Evolutionary conservation across 1,140 invertebrate species (phyloP).

Genomic region (Drosophila yakuba): DNA sequence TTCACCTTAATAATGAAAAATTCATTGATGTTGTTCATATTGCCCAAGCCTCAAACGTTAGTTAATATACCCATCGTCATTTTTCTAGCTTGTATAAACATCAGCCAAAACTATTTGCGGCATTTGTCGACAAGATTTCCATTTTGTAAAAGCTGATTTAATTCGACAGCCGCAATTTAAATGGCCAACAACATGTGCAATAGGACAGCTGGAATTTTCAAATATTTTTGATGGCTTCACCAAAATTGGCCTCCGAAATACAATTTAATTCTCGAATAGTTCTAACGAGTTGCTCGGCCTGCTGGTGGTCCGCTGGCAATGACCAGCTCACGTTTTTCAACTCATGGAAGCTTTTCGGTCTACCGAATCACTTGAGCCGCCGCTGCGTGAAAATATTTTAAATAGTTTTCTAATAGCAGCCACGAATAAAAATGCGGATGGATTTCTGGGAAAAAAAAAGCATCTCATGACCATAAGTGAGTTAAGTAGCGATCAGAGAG

Average conservation of each 20-base stretch:
- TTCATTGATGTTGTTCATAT: background rate
- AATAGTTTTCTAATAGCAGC: slow-evolving; percentile 77
- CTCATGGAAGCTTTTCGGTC: slow-evolving; percentile 52
- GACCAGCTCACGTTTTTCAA: slow-evolving; percentile 71
- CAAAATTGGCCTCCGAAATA: slow-evolving; percentile 59
- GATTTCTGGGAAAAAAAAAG: slow-evolving; percentile 27
- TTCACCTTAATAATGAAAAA: background rate
- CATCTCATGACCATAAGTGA: slow-evolving; percentile 61
- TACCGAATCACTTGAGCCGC: slow-evolving; percentile 35
- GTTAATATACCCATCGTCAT: background rate
- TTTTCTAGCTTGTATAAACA: background rate
- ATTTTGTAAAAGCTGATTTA: slow-evolving; percentile 65
- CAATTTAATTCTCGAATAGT: slow-evolving; percentile 48
- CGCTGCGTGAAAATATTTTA: slow-evolving; percentile 76
- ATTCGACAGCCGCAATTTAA: slow-evolving; percentile 71
- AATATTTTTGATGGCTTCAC: slow-evolving; percentile 65
- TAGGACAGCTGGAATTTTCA: slow-evolving; percentile 46
- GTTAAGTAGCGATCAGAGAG: slow-evolving; percentile 47
- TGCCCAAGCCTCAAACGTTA: background rate
- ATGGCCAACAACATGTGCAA: slow-evolving; percentile 62
- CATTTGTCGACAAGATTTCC: slow-evolving; percentile 69
- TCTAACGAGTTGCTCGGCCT: slow-evolving; percentile 61
- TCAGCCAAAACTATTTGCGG: slow-evolving; percentile 51
- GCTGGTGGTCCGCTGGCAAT: slow-evolving; percentile 68
- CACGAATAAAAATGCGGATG: slow-evolving; percentile 62